Conservation (phyloP, 1,140 invertebrate genomes). For the Armadillidium nasatum region DNA sequence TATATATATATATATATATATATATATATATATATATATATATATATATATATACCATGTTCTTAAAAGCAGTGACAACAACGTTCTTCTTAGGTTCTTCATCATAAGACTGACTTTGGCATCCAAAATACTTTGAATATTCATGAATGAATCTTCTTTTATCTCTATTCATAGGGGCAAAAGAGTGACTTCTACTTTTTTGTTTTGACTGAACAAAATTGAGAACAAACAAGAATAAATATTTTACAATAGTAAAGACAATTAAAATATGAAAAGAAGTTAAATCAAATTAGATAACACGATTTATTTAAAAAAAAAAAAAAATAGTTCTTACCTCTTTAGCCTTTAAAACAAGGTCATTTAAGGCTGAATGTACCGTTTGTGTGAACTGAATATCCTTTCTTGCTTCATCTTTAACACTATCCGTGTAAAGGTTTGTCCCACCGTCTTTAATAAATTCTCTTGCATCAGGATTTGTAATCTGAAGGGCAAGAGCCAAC, state of each 20-base stretch:
- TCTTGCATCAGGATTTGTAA: constrained; percentile 78
- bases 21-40: constrained; percentile 14
- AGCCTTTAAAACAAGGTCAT: constrained; percentile 77
- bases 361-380: constrained; percentile 76
- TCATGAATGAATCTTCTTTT: constrained; percentile 88
- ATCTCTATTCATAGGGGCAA: constrained; percentile 86
- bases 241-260: no score
- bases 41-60: constrained; percentile 29
- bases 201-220: constrained; percentile 65
- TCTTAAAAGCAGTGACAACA: constrained; percentile 71
- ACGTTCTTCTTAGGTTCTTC: constrained; percentile 90
- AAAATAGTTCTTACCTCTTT: constrained; percentile 62
- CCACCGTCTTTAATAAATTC: constrained; percentile 57
- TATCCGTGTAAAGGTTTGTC: constrained; percentile 72
- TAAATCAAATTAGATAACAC: background rate
- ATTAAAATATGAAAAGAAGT: no score
- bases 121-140: constrained; percentile 88
- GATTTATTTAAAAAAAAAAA: constrained; percentile 1
- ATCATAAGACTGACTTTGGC: constrained; percentile 86
- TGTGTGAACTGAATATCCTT: constrained; percentile 75
- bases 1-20: background rate
- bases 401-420: constrained; percentile 76
- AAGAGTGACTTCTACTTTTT: constrained; percentile 78
- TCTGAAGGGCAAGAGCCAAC: constrained; percentile 81
- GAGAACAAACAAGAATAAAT: no score